Base-by-base conservation (phyloP, 2,797 vertebrate genomes). In the Percopsis omiscomaycus region DNA sequence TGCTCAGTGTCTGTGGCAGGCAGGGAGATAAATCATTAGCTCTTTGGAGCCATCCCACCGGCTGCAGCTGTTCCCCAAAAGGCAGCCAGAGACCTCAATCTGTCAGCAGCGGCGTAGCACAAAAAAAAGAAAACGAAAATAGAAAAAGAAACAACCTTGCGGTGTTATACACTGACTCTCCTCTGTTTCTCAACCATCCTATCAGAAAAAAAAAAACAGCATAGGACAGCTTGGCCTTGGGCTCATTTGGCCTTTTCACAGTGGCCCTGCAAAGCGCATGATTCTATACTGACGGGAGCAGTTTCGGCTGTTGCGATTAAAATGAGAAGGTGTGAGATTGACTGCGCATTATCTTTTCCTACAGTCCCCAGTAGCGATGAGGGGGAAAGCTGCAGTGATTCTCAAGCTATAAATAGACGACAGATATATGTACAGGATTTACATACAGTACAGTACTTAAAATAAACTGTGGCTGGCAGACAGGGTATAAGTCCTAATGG, bases 11-110 rank as follows among this genome's bases (percentile, higher is more conserved):
- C 68, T 64, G 64, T 60, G 37, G 58, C 51, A 52, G 67, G 59
- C 57, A 61, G 58, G 59, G 58, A 77, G 76, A 85, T 78, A 79
- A 88, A 89, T 87, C 80, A 90, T 89, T 89, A 86, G 82, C 72
- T 74, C 48, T 70, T 71, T 66, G 64, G 76, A 83, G 71, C 74
- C 78, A 83, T 86, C 84, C 88, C 84, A 85, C 86, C 83, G 73
- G 80, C 86, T 86, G 82, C 84, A 89, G 88, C 89, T 86, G 85
- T 81, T 89, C 73, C 86, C 80, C 60, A 55, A 79, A 42, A 73
- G 86, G 85, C 86, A 86, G 84, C 73, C 83, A 79, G 67, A 86
- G 85, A 89, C 87, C 92, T 90, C 91, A 92, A 92, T 92, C 91
- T 92, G 89, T 90, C 89, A 87, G 59, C 63, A 71, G 69, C 54